Evolutionary conservation across 2,888 invertebrate species (phyloP), one percentile per base, ranked within the genome.

Genomic region (Physocephala rufipes): DNA sequence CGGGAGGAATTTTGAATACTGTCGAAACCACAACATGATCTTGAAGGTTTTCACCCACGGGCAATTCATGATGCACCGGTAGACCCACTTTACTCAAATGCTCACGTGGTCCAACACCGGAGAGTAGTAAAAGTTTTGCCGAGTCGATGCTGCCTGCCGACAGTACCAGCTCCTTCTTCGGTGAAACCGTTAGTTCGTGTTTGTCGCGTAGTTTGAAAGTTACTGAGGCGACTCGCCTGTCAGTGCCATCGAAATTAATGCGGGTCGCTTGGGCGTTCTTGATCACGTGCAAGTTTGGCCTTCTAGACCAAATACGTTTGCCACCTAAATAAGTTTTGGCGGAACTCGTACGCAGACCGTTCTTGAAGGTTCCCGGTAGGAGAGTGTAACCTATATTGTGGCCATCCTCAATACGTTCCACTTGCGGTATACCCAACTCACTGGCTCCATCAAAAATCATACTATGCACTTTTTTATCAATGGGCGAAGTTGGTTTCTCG

Each of bases 21-120:
- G 85, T 3, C 2, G 81, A 79, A 1, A 91, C 87, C 0, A 90
- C 89, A 24, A 92, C 90, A 82, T 95, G 95, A 80, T 95, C 95
- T 83, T 94, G 94, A 1, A 95, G 86, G 80, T 95, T 93, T 75
- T 90, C 88, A 0, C 93, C 93, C 0, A 94, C 92, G 0, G 78
- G 78, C 7, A 86, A 55, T 15, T 82, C 73, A 1, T 75, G 69
- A 0, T 80, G 47, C 7, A 84, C 68, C 0, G 79, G 74, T 16
- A 86, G 75, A 0, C 77, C 47, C 5, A 82, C 47, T 0, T 78
- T 36, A 63, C 76, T 45, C 15, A 86, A 74, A 12, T 83, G 79
- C 1, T 77, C 26, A 2, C 73, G 70, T 0, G 82, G 81, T 1
- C 86, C 86, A 2, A 86, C 76, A 2, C 86, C 86, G 0, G 86